Percentiles rank a stretch among this genome's conserved stretches.
phyloP scores from a whole-genome alignment of 2,888 invertebrate genomes.

The Oscheius sp. region DNA sequence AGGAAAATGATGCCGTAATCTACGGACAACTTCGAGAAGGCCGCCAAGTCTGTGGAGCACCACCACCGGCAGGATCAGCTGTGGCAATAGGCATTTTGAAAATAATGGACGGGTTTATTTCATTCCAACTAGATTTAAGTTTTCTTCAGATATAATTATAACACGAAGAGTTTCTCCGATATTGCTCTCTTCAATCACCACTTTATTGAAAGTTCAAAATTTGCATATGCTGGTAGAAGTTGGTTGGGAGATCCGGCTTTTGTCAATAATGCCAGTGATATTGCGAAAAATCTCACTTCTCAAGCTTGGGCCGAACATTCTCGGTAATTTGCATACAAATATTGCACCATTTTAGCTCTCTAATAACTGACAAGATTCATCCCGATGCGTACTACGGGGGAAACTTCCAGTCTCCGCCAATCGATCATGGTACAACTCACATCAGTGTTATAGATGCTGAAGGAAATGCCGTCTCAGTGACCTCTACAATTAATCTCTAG shows the following conservation, averaged over 20 bases:
- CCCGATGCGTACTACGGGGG: constrained; percentile 66
- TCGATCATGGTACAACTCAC: constrained; percentile 87
- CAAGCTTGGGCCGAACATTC: constrained; percentile 59
- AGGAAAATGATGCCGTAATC: constrained; percentile 56
- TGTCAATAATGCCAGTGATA: constrained; percentile 56
- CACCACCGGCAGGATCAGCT: constrained; percentile 86
- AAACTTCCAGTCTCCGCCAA: constrained; percentile 69
- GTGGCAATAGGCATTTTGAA: constrained; percentile 84
- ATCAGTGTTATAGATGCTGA: constrained; percentile 81
- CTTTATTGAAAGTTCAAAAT: constrained; percentile 88
- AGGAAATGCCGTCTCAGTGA: constrained; percentile 91
- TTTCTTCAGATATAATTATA: constrained; percentile 47
- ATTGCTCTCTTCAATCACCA: constrained; percentile 80
- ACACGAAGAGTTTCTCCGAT: constrained; percentile 56
- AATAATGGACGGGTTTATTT: constrained; percentile 76
- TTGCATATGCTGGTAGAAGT: constrained; percentile 74
- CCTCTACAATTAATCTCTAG: constrained; percentile 87
- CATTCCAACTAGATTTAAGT: too few species aligned
- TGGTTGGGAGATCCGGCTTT: constrained; percentile 79
- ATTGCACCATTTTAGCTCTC: constrained; percentile 35
- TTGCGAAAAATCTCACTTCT: constrained; percentile 62
- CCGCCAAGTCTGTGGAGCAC: constrained; percentile 81
- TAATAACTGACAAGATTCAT: constrained; percentile 61
- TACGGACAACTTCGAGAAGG: constrained; percentile 69
- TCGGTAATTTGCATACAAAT: constrained; percentile 29